These are phyloP conservation scores for Petaurus breviceps DNA, from an alignment of 2,113 vertebrate genomes.

Conservation along the genomic window DNA sequence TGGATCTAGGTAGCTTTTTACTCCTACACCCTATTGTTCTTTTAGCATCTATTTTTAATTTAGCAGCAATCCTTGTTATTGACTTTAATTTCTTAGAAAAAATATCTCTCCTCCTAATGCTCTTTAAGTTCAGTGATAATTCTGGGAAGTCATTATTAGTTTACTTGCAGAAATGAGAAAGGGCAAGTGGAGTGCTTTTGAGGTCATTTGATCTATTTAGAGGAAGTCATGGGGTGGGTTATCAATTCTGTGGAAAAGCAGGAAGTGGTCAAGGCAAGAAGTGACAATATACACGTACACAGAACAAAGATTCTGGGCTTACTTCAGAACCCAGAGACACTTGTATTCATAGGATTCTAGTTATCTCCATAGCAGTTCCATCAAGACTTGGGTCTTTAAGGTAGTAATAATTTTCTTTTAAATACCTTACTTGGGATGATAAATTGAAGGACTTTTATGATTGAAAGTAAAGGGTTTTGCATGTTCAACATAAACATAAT, in stretches of 20 bases:
- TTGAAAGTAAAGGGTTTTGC: background rate
- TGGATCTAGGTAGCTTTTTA: background rate
- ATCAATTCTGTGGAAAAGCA: background rate
- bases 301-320: background rate
- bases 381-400: background rate
- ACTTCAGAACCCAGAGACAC: background rate
- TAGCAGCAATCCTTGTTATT: conserved; percentile 41
- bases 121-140: background rate
- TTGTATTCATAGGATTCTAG: background rate
- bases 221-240: background rate
- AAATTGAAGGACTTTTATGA: background rate
- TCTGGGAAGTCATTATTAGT: background rate
- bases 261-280: background rate
- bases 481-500: background rate
- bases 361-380: background rate
- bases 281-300: background rate
- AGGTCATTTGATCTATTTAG: background rate
- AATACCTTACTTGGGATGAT: background rate
- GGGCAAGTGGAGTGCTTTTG: background rate
- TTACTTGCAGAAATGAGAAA: background rate
- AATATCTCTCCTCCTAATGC: background rate
- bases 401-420: background rate
- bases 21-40: background rate
- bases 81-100: background rate
- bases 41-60: conserved; percentile 39